Conservation (phyloP, 1,140 invertebrate genomes). For the Colletes latitarsis region DNA sequence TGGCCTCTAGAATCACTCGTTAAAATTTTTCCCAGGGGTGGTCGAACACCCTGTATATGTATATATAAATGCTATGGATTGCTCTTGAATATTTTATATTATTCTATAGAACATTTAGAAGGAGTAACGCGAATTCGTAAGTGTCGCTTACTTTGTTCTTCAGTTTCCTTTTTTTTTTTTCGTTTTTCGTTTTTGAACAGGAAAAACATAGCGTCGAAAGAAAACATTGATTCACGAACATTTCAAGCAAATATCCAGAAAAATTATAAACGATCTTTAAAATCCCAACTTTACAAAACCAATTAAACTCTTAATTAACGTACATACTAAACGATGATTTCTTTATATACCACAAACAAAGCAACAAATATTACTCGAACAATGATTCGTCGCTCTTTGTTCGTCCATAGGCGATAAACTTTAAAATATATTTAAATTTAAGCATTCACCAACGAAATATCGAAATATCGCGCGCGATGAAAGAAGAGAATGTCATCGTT, state of each 20-base stretch:
- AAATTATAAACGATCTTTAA: conserved; percentile 8
- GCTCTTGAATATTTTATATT: conserved; percentile 40
- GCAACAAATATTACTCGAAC: neutral
- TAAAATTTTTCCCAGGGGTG: no score
- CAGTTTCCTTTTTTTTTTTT: neutral
- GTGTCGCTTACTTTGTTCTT: neutral
- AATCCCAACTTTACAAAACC: conserved; percentile 24
- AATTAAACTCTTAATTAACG: neutral
- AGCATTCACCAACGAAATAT: neutral
- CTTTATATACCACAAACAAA: conserved; percentile 21
- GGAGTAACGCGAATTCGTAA: conserved; percentile 24
- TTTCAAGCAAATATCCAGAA: conserved; percentile 4
- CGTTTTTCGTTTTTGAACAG: neutral
- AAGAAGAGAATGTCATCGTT: neutral
- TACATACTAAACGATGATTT: conserved; percentile 1
- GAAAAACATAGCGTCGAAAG: conserved; percentile 14
- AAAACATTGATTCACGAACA: conserved; percentile 7
- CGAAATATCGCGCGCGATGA: neutral
- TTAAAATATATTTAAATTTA: conserved; percentile 3
- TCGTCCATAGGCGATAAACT: neutral
- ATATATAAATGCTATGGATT: conserved; percentile 48
- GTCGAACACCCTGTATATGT: no score
- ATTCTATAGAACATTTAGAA: conserved; percentile 34
- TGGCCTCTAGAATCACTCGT: no score
- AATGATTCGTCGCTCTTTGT: neutral